A percentile compares a stretch with the other conserved stretches of the same genome.
phyloP scores from a whole-genome alignment of 2,888 invertebrate species.

The Creontiades dilutus region DNA sequence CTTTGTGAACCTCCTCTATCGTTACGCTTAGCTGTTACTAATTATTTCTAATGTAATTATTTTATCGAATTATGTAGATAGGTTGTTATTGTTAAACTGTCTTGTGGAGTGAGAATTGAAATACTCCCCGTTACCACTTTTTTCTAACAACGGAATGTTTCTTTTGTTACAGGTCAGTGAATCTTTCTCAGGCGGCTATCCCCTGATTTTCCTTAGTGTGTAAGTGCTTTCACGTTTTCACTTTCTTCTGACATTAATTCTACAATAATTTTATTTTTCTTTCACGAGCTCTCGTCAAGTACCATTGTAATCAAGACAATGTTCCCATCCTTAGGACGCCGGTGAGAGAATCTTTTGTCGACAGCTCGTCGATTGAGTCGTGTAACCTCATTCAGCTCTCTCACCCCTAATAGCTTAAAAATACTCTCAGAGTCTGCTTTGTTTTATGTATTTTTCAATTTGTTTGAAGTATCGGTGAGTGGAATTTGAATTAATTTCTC shows the following conservation, averaged over 20 bases:
- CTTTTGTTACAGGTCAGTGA: conserved; percentile 12
- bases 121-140: background rate
- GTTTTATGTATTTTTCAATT: background rate
- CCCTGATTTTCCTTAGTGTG: background rate
- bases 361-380: background rate
- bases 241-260: background rate
- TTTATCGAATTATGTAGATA: too few species aligned
- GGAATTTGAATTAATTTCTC: background rate
- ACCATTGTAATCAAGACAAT: background rate
- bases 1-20: too few species aligned
- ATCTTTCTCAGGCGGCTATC: background rate
- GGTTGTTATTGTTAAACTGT: too few species aligned
- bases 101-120: too few species aligned
- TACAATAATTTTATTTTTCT: background rate
- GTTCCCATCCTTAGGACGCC: background rate
- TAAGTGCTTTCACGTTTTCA: conserved; percentile 18
- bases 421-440: background rate
- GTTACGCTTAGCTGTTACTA: too few species aligned
- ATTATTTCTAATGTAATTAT: too few species aligned
- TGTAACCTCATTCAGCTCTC: background rate
- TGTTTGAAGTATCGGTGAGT: background rate
- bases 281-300: background rate
- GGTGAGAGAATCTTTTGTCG: background rate
- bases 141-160: background rate
- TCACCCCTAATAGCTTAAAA: background rate